Percentiles rank a stretch among this genome's conserved stretches.
These are phyloP conservation scores for Gastrophryne carolinensis DNA, from an alignment of 2,797 vertebrate species.

Conservation along the genomic window DNA sequence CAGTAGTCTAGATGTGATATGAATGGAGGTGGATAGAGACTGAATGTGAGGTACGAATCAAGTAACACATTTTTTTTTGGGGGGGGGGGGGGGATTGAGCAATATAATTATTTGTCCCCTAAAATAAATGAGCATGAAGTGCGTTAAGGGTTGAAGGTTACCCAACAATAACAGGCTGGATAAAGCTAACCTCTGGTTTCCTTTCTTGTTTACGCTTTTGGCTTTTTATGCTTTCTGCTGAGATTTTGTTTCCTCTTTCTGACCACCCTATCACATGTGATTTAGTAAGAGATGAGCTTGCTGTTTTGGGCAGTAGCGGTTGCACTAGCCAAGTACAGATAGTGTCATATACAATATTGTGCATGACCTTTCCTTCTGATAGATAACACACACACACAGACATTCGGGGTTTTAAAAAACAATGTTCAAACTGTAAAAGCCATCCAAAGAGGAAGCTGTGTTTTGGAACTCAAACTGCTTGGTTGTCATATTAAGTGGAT, in stretches of 20 bases:
- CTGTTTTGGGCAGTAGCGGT: conserved; percentile 6
- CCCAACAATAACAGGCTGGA: not conserved
- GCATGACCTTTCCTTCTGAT: not conserved
- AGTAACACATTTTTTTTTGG: too few species aligned
- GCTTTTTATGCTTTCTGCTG: not conserved
- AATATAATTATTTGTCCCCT: too few species aligned
- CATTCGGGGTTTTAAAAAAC: not conserved
- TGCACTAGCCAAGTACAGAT: not conserved
- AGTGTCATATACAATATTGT: not conserved
- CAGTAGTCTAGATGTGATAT: too few species aligned
- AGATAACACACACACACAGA: not conserved
- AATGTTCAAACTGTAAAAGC: not conserved
- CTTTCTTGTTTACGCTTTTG: not conserved
- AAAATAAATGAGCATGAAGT: too few species aligned
- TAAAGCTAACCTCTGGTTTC: not conserved
- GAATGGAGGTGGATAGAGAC: too few species aligned
- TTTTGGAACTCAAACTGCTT: conserved; percentile 40
- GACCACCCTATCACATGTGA: not conserved
- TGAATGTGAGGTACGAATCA: too few species aligned
- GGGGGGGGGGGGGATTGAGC: too few species aligned
- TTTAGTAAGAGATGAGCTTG: conserved; percentile 16
- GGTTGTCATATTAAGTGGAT: conserved; percentile 7
- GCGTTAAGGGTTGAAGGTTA: too few species aligned
- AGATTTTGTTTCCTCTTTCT: not conserved
- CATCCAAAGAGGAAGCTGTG: conserved; percentile 42